These are phyloP conservation scores for Enteromius viviparus DNA, from an alignment of 2,797 vertebrate genomes.

Conservation along the genomic window DNA sequence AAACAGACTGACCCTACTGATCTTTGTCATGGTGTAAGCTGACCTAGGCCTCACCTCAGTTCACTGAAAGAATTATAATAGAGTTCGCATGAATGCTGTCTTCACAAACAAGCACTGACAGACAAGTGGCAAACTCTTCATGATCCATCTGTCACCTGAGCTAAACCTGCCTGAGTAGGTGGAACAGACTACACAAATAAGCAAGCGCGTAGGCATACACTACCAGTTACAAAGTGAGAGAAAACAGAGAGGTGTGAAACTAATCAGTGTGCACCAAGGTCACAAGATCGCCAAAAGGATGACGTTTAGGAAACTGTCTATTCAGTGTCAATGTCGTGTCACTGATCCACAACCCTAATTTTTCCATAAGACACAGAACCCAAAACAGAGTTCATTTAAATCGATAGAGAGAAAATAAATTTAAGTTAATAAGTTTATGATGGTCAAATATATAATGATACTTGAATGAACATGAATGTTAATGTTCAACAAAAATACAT, in stretches of 20 bases:
- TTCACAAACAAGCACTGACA: constrained; percentile 43
- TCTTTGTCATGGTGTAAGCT: constrained; percentile 24
- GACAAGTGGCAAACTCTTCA: constrained; percentile 38
- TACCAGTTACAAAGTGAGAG: constrained; percentile 2
- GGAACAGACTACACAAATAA: constrained; percentile 15
- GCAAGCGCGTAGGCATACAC: background rate
- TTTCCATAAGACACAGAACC: background rate
- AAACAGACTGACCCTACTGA: background rate
- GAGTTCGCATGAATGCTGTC: constrained; percentile 36
- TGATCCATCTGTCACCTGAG: constrained; percentile 44
- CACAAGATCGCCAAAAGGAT: background rate
- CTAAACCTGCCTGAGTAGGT: constrained; percentile 10
- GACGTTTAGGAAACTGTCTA: background rate
- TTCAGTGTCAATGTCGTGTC: background rate
- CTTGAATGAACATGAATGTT: too few relatives aligned
- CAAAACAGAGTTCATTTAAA: too few relatives aligned
- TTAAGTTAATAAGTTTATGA: too few relatives aligned
- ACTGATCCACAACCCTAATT: background rate
- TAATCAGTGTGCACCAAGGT: background rate
- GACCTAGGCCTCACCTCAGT: constrained; percentile 25
- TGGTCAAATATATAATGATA: too few relatives aligned
- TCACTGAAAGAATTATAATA: constrained; percentile 26
- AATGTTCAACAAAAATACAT: too few relatives aligned
- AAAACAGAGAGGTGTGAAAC: constrained; percentile 21
- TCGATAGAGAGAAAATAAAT: too few relatives aligned